Evolutionary conservation across 2,888 invertebrate genomes (phyloP), one percentile per base, ranked within the genome.

Genomic region (Ctenicera cuprea): DNA sequence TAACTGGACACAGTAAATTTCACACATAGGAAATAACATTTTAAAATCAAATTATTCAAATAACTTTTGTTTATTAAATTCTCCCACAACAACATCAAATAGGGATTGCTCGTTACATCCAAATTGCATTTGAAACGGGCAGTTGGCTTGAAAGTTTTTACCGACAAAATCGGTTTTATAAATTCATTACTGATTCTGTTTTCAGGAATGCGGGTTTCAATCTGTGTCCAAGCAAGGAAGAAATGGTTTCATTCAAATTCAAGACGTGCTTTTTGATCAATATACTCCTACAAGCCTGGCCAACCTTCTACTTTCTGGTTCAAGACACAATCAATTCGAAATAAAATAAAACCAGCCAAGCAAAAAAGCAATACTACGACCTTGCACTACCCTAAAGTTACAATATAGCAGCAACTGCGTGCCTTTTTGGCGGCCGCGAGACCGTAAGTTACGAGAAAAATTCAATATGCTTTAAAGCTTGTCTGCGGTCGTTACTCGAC

Each of bases 271-370:
- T 63, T 52, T 50, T 70, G 62, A 70, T 70, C 69, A 43, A 70
- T 70, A 70, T 70, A 70, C 61, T 62, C 30, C 50, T 70, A 62
- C 69, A 52, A 62, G 45, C 62, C 50, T 50, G 50, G 48, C 62
- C 33, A 70, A 70, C 69, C 69, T 70, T 62, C 43, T 48, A 41
- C 59, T 70, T 70, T 70, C 69, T 63, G 69, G 69, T 70, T 70
- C 69, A 70, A 63, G 50, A 62, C 62, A 63, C 69, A 70, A 70
- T 70, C 69, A 70, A 70, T 70, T 70, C 62, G 69, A 63, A 70
- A 70, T 70, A 70, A 70, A 70, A 70, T 70, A 70, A 70, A 70
- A 70, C 26, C 69, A 43, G 62, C 62, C 38, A 62, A 70, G 62
- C 69, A 70, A 70, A 22, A 70, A 70, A 70, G 69, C 61, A 70